Evolutionary conservation across 2,113 vertebrate species (phyloP).

Genomic region (Toxotes jaculatrix): DNA sequence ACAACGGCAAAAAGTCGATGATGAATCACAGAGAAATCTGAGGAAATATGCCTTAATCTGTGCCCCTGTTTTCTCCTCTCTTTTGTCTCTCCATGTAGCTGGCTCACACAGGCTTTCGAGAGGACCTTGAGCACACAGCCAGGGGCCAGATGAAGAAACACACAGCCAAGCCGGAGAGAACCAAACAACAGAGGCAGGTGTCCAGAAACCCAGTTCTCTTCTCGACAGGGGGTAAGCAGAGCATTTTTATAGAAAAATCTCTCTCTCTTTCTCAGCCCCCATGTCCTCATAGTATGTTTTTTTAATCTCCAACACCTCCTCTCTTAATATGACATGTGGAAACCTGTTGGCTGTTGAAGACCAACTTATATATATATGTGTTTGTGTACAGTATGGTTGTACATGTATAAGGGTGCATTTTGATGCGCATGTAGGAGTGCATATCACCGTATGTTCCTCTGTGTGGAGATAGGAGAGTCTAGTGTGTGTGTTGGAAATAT

Average conservation of each 20-base stretch:
- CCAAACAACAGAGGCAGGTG: constrained; percentile 75
- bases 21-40: constrained; percentile 49
- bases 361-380: constrained; percentile 16
- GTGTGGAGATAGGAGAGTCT: not conserved
- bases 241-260: constrained; percentile 48
- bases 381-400: not conserved
- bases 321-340: constrained; percentile 22
- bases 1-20: constrained; percentile 49
- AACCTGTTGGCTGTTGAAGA: constrained; percentile 45
- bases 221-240: constrained; percentile 73
- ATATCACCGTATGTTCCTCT: not conserved
- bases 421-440: too few species aligned
- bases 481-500: not conserved
- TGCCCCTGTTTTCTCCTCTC: constrained; percentile 24
- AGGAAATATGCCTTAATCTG: constrained; percentile 52
- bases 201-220: constrained; percentile 69
- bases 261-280: not conserved
- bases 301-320: constrained; percentile 9
- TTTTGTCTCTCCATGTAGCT: constrained; percentile 62
- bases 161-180: constrained; percentile 59
- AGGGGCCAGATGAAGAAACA: constrained; percentile 71
- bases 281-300: not conserved
- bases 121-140: constrained; percentile 72
- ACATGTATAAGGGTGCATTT: not conserved
- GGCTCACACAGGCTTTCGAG: constrained; percentile 57